These are phyloP conservation scores for Conistra vaccinii DNA, from an alignment of 2,888 invertebrate species.

Conservation along the genomic window DNA sequence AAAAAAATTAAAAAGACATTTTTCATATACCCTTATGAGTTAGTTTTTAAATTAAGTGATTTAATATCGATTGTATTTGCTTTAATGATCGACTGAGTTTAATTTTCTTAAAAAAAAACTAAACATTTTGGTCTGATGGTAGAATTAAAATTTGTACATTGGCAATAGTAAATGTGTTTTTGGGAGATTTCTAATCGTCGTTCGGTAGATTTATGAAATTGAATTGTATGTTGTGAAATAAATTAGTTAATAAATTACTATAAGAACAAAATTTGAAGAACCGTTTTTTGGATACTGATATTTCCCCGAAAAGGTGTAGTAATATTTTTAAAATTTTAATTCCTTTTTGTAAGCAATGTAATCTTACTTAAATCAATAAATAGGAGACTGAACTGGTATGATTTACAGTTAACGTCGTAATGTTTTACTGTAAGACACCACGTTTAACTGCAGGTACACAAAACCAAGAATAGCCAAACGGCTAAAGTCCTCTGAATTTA, in stretches of 20 bases:
- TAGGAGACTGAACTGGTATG: background rate
- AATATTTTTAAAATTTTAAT: background rate
- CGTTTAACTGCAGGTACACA: too few species aligned
- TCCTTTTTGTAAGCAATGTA: conserved; percentile 17
- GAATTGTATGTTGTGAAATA: conserved; percentile 54
- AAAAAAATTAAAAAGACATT: conserved; percentile 67
- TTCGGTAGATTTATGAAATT: conserved; percentile 48
- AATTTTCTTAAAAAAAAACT: conserved; percentile 14
- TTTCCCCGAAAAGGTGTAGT: conserved; percentile 1
- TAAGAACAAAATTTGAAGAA: conserved; percentile 25
- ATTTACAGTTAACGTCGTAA: conserved; percentile 4
- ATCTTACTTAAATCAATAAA: background rate
- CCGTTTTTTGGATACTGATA: conserved; percentile 14
- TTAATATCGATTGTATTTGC: conserved; percentile 47
- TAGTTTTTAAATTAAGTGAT: conserved; percentile 51
- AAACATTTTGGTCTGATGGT: conserved; percentile 26
- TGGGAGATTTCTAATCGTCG: conserved; percentile 49
- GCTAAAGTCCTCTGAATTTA: background rate
- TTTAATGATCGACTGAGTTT: conserved; percentile 50
- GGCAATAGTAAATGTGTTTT: conserved; percentile 58
- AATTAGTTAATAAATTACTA: conserved; percentile 19
- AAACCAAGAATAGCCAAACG: background rate
- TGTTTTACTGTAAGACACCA: background rate
- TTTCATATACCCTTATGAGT: conserved; percentile 56
- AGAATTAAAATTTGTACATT: conserved; percentile 51